Conservation (phyloP, 2,113 vertebrate genomes). For the Pluvialis apricaria region DNA sequence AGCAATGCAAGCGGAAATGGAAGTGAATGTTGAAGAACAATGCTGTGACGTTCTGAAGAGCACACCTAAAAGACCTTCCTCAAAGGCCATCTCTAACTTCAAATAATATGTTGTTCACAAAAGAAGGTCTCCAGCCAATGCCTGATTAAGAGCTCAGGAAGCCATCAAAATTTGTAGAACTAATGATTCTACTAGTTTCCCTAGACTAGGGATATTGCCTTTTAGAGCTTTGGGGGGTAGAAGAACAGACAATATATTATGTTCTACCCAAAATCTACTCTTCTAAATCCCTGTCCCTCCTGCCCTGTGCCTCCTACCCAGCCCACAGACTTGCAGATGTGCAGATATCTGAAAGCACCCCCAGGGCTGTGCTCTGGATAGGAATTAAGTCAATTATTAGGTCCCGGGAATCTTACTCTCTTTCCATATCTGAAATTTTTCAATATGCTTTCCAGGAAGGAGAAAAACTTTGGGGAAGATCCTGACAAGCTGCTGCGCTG, state of each 20-base stretch:
- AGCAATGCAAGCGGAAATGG: neutral
- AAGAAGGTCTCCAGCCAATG: neutral
- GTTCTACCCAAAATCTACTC: neutral
- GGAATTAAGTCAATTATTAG: neutral
- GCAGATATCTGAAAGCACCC: neutral
- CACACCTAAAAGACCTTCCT: neutral
- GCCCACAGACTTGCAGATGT: neutral
- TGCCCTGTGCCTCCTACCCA: neutral
- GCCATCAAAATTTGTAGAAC: neutral
- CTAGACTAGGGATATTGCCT: neutral
- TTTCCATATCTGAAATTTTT: neutral
- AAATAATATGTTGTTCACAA: neutral
- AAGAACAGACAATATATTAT: neutral
- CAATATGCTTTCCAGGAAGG: neutral
- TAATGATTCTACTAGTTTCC: neutral
- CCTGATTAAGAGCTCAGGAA: neutral
- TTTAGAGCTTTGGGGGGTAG: neutral
- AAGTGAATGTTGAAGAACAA: neutral
- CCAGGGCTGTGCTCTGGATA: neutral
- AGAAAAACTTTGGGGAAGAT: neutral
- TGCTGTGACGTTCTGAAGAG: neutral
- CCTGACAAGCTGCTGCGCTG: neutral
- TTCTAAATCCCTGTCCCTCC: neutral
- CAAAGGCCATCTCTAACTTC: neutral
- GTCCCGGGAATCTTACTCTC: neutral